These are phyloP conservation scores for Chrysodeixis includens DNA, from an alignment of 2,888 invertebrate species.

Conservation along the genomic window DNA sequence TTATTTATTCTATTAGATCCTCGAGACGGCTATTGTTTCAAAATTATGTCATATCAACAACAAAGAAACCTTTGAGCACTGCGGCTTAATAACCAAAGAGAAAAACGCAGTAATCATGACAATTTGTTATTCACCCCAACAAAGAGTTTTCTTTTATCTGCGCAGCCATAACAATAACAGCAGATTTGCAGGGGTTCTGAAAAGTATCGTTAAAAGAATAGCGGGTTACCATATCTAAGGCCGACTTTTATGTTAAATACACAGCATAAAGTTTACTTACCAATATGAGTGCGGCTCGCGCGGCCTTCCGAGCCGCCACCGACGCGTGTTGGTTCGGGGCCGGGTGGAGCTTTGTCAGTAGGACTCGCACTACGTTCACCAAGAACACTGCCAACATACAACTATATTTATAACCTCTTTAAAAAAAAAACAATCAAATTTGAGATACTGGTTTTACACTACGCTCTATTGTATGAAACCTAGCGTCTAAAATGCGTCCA, in stretches of 20 bases:
- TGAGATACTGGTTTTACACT: too few species aligned
- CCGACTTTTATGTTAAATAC: constrained; percentile 2
- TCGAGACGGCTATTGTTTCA: not conserved
- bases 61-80: not conserved
- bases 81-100: not conserved
- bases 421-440: too few species aligned
- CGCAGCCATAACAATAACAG: constrained; percentile 12
- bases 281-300: constrained; percentile 92
- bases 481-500: too few species aligned
- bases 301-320: constrained; percentile 90
- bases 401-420: too few species aligned
- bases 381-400: constrained; percentile 88
- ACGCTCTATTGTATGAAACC: too few species aligned
- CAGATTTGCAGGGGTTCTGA: constrained; percentile 13
- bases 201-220: constrained; percentile 9
- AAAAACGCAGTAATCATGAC: constrained; percentile 7
- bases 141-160: constrained; percentile 12
- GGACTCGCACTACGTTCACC: constrained; percentile 91
- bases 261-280: constrained; percentile 69
- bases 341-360: constrained; percentile 91
- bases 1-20: not conserved
- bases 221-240: constrained; percentile 1
- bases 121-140: not conserved
- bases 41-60: not conserved
- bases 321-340: constrained; percentile 90